Evolutionary conservation across 37 sponge, comb jelly and placozoan species (phyloP), one percentile per base, ranked within the genome.

Genomic region (Chondrilla cf. caribensis): DNA sequence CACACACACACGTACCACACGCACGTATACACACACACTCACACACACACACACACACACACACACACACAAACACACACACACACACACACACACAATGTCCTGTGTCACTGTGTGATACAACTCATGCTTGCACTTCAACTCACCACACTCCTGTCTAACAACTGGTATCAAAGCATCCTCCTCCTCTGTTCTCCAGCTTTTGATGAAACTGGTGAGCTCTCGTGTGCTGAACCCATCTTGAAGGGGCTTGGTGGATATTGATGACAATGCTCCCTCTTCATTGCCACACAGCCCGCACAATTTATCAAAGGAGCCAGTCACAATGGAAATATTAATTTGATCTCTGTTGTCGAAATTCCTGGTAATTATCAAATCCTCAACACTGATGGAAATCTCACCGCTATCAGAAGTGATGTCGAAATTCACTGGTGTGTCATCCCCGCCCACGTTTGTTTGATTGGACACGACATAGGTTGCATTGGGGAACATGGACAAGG

Each of bases 1-100:
- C 75, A 72, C 75, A 72, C 75, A 72, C 75, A 72, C 75, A 72
- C n/a, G n/a, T n/a, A n/a, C n/a, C 75, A 72, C 75, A 72, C 75
- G 28, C 75, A 72, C 75, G 28, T 38, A 72, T 38, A 72, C 75
- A 72, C 75, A 72, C 75, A 72, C 75, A 72, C 75, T 31, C 75
- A 72, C 75, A 72, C 75, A 72, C 75, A 72, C 75, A 72, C 75
- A 72, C 75, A 72, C 75, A 72, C 75, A 72, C 75, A 72, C 75
- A 72, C 32, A 72, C 75, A 72, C 75, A 72, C 75, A 72, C 75
- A 72, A n/a, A 72, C 38, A 31, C 75, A 72, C 38, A 28, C 75
- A 31, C 32, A 8, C 75, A 72, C 75, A 72, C 38, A 72, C 75
- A 72, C 75, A 72, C 38, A 72, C 75, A 72, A 21, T 31, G 15